phyloP scores from a whole-genome alignment of 2,888 invertebrate genomes.

The Stenodema calcarata region DNA sequence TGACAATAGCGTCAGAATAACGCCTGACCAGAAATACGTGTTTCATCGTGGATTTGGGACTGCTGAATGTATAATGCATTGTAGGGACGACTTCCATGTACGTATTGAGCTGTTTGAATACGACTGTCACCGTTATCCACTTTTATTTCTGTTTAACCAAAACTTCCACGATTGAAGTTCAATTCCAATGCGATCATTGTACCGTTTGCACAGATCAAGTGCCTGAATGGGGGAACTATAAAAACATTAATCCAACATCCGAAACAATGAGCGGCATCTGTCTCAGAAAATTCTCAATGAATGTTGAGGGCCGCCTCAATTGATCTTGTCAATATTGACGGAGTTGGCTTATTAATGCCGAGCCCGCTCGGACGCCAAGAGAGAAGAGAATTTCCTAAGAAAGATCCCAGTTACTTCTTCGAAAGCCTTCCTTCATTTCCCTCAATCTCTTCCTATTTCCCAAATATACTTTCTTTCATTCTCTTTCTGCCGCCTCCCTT shows the following conservation, averaged over 20 bases:
- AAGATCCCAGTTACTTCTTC: neutral
- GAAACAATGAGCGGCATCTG: neutral
- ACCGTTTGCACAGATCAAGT: too few relatives aligned
- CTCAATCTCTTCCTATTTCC: neutral
- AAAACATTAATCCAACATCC: neutral
- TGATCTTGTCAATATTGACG: neutral
- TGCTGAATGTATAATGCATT: too few relatives aligned
- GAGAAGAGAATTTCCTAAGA: neutral
- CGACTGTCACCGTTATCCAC: too few relatives aligned
- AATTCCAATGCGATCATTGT: too few relatives aligned
- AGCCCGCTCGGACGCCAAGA: neutral
- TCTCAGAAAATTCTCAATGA: neutral
- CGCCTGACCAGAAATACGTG: too few relatives aligned
- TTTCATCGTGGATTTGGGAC: too few relatives aligned
- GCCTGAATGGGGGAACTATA: too few relatives aligned
- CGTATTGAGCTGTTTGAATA: too few relatives aligned
- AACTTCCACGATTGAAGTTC: too few relatives aligned
- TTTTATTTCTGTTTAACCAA: too few relatives aligned
- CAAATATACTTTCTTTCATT: neutral
- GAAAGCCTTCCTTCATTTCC: neutral
- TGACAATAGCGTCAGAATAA: too few relatives aligned
- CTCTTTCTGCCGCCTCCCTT: neutral
- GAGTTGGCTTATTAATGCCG: neutral
- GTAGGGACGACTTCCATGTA: too few relatives aligned
- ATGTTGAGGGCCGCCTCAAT: neutral